Conservation (phyloP, 2,888 invertebrate species). For the Ormyrus pomaceus region DNA sequence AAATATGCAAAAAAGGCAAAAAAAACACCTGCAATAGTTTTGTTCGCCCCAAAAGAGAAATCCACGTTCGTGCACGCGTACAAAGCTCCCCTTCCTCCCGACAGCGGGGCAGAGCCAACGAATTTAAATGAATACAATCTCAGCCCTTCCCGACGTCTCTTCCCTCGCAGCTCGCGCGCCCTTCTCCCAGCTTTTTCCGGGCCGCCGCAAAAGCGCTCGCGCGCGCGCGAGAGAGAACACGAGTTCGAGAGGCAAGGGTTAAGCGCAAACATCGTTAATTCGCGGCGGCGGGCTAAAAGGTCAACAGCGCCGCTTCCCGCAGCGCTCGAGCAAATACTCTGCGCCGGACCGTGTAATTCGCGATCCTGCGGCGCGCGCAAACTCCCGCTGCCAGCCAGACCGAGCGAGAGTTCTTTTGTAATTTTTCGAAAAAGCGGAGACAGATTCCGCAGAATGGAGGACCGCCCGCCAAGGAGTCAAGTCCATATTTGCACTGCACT, state of each 20-base stretch:
- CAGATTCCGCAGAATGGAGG: background rate
- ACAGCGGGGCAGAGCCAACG: too few species aligned
- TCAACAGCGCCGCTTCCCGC: constrained; percentile 69
- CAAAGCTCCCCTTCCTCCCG: too few species aligned
- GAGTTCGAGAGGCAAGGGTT: constrained; percentile 65
- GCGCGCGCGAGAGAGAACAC: constrained; percentile 7
- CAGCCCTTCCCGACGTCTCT: background rate
- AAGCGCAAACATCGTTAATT: constrained; percentile 74
- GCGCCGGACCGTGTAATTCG: constrained; percentile 72
- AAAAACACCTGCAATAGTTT: too few species aligned
- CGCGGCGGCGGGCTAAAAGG: constrained; percentile 72
- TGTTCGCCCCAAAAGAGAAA: too few species aligned
- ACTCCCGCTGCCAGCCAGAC: background rate
- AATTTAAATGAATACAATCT: constrained; percentile 32
- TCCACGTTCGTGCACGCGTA: too few species aligned
- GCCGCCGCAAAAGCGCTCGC: constrained; percentile 25
- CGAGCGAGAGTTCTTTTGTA: constrained; percentile 1
- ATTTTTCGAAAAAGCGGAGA: background rate
- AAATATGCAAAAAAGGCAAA: too few species aligned
- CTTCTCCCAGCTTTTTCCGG: constrained; percentile 20
- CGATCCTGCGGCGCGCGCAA: constrained; percentile 34
- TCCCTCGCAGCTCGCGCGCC: constrained; percentile 3
- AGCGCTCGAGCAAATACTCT: constrained; percentile 70
- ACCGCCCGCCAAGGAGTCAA: background rate
- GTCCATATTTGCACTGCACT: constrained; percentile 44